A percentile compares a stretch with the other conserved stretches of the same genome.
phyloP scores from a whole-genome alignment of 2,113 vertebrate species.

The Arvicanthis niloticus region DNA sequence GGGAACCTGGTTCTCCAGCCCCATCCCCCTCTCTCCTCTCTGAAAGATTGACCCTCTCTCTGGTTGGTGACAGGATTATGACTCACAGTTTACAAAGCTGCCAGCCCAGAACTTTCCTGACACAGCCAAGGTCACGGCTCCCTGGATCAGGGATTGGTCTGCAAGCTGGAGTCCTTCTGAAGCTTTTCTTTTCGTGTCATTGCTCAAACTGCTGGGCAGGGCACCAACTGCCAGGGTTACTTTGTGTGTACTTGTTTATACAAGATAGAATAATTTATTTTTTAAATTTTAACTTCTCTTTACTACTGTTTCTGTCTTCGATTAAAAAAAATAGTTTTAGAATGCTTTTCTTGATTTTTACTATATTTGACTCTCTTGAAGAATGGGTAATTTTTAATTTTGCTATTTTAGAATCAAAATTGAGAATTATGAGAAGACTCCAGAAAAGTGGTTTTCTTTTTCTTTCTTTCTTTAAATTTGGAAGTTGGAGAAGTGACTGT shows the following conservation, averaged over 20 bases:
- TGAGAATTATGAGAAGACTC: neutral
- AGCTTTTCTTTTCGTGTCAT: neutral
- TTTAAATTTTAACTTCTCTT: neutral
- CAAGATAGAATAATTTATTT: neutral
- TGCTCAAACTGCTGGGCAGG: slow-evolving; percentile 4
- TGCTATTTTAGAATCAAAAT: slow-evolving; percentile 7
- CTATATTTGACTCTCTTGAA: neutral
- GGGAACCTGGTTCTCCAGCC: neutral
- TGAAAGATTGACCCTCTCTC: neutral
- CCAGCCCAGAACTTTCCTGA: neutral
- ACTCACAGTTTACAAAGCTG: slow-evolving; percentile 25
- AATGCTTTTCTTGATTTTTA: neutral
- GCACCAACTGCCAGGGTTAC: neutral
- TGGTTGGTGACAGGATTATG: slow-evolving; percentile 1
- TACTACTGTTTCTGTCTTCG: neutral
- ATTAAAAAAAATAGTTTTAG: neutral
- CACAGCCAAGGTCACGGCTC: neutral
- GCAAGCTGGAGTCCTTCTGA: neutral
- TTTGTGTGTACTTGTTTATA: neutral
- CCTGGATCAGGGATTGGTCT: neutral
- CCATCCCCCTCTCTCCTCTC: neutral
- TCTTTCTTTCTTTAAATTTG: neutral
- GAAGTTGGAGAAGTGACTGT: neutral
- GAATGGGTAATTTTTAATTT: neutral
- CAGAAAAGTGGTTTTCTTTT: neutral